Percentiles rank a stretch among this genome's conserved stretches.
phyloP scores from a whole-genome alignment of 2,113 vertebrate species.

The Dicrurus megarhynchus region DNA sequence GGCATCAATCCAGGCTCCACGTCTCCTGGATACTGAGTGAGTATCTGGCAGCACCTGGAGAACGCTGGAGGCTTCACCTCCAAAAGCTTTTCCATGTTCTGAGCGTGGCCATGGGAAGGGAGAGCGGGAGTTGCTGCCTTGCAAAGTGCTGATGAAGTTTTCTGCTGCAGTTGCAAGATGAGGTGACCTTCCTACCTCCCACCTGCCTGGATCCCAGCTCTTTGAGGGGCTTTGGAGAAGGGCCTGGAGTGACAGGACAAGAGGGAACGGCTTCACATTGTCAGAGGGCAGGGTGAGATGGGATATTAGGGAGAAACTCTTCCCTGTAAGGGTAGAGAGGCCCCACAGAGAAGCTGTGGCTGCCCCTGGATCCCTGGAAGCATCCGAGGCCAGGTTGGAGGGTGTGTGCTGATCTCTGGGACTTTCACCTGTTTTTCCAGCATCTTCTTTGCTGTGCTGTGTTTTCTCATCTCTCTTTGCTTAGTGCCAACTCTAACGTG shows the following conservation, averaged over 20 bases:
- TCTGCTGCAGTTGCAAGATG: accelerated
- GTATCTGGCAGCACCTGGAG: neutral
- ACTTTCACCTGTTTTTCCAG: neutral
- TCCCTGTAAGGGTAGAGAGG: neutral
- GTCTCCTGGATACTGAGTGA: accelerated
- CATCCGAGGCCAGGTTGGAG: accelerated
- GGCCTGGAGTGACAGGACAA: neutral
- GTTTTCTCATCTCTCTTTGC: neutral
- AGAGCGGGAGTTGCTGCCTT: accelerated
- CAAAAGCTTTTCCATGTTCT: accelerated
- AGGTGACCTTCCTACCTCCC: neutral
- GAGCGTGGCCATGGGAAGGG: accelerated
- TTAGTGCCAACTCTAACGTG: accelerated
- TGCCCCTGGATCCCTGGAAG: neutral
- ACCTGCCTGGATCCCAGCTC: neutral
- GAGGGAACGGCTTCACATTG: accelerated
- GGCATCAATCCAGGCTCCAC: neutral
- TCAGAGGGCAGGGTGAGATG: neutral
- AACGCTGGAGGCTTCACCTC: neutral
- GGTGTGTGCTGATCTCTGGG: neutral
- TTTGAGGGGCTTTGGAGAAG: neutral
- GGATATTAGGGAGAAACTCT: neutral
- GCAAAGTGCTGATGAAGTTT: accelerated
- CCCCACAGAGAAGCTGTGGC: neutral
- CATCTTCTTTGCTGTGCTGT: neutral